A percentile compares a stretch with the other conserved stretches of the same genome.
Conservation (phyloP, 1,140 invertebrate genomes). For the Akabosia matsudoensis region DNA sequence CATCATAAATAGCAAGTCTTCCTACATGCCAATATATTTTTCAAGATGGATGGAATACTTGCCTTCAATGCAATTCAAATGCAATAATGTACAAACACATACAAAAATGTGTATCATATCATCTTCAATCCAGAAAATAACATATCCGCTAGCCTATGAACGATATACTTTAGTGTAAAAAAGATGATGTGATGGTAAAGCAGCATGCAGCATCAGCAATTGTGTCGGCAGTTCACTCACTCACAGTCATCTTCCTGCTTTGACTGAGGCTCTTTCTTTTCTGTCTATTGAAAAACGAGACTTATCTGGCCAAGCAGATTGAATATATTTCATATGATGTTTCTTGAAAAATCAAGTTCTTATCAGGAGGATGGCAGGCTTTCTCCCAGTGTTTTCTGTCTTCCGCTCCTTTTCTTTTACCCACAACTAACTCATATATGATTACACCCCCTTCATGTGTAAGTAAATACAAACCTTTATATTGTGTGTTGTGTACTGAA, state of each 20-base stretch:
- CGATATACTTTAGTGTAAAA: not conserved
- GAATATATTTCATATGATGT: constrained; percentile 48
- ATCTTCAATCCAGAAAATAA: not conserved
- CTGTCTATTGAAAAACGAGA: constrained; percentile 38
- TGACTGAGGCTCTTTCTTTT: not conserved
- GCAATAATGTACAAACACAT: not conserved
- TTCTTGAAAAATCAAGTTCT: constrained; percentile 47
- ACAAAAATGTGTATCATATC: not conserved
- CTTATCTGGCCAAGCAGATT: constrained; percentile 47
- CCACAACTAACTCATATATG: not conserved
- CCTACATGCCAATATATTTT: constrained; percentile 1
- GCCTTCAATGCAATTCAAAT: constrained; percentile 10
- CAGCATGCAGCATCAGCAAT: constrained; percentile 27
- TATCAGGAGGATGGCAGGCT: constrained; percentile 46
- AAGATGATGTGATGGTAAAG: not conserved
- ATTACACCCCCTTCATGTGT: constrained; percentile 9
- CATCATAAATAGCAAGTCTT: not conserved
- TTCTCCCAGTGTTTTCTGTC: constrained; percentile 47
- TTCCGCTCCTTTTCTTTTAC: constrained; percentile 16
- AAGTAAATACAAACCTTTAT: not conserved
- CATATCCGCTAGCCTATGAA: not conserved
- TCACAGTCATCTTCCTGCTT: constrained; percentile 29
- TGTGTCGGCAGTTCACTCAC: constrained; percentile 41
- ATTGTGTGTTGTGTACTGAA: not conserved
- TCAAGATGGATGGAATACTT: not conserved